Evolutionary conservation across 2,797 vertebrate genomes (phyloP), one percentile per base, ranked within the genome.

Genomic region (Schizothorax lantsangensis): DNA sequence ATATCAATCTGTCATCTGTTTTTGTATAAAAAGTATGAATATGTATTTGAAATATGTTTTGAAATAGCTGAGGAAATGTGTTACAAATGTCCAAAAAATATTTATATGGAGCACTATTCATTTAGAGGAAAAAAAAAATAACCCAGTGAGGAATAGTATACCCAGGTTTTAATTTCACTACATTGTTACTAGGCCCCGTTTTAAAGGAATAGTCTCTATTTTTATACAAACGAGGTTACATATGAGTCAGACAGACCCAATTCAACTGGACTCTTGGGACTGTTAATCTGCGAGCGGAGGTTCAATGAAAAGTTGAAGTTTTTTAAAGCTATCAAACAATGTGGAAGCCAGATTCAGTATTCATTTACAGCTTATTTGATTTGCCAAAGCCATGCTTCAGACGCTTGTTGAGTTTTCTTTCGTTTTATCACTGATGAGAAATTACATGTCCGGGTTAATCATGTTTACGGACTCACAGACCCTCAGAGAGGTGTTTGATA

Each of bases 201-300:
- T 95, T 93, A 92, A 95, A 94, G 92, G 91, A 94, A 92, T 92
- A 94, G 89, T 93, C 91, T 95, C 92, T 96, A 95, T 96, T 96
- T 96, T 96, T 96, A 92, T 95, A 96, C 86, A 88, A 91, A 92
- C 89, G 52, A 87, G 90, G 84, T 92, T 88, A 92, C 89, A 91
- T 89, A 91, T 89, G 91, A 88, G 86, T 92, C 83, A 90, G 10
- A 88, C 79, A 93, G 88, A 89, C 92, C 90, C 78, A 74, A 84
- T 91, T 88, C 79, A 84, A 86, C 79, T 74, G 86, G 88, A 88
- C 90, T 89, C 89, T 86, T 83, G 87, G 84, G 87, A 90, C 91
- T 92, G 90, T 94, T 93, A 92, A 92, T 91, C 68, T 86, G 88
- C 71, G 57, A 90, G 54, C 81, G 80, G 74, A 93, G 87, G 92